Evolutionary conservation across 2,888 invertebrate species (phyloP), one percentile per base, ranked within the genome.

Genomic region (Eilema depressum): DNA sequence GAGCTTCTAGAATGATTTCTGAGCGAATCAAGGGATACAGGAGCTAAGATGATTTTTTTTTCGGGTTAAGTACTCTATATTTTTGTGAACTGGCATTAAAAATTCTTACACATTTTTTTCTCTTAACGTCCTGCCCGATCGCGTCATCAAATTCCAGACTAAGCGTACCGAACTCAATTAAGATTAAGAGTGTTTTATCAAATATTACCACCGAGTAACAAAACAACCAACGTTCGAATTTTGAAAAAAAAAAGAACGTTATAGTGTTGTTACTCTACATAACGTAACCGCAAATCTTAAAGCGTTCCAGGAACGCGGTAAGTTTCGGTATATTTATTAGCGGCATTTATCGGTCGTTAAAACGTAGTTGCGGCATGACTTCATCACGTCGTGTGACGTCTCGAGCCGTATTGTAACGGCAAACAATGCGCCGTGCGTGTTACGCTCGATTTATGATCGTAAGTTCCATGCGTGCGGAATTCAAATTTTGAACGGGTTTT

Each of bases 331-430:
- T 89, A 86, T 88, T 90, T 90, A 88, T 83, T 88, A 87, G 86
- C 84, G 81, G 80, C 83, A 78, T 90, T 91, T 91, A 91, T 91
- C 86, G 89, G 84, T 90, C 91, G 85, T 91, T 89, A 90, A 91
- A 87, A 79, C 68, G 82, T 70, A 76, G 78, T 81, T 75, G 84
- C 85, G 83, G 87, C 87, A 85, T 81, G 78, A 80, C 82, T 82
- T 83, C 88, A 90, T 86, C 88, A 87, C 70, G 70, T 85, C 77
- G 62, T 66, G 65, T 69, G 85, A 86, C 89, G 86, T 89, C 87
- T 87, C 85, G 87, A 78, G 83, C 83, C 86, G 84, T 87, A 87
- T 85, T 85, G 86, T 89, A 89, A 79, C 85, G 83, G 86, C 88
- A 89, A 90, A 89, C 89, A 90, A 90, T 88, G 82, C 85, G 75